A percentile compares a stretch with the other conserved stretches of the same genome.
Evolutionary conservation across 2,797 vertebrate species (phyloP).

Genomic region (Cuniculus paca): DNA sequence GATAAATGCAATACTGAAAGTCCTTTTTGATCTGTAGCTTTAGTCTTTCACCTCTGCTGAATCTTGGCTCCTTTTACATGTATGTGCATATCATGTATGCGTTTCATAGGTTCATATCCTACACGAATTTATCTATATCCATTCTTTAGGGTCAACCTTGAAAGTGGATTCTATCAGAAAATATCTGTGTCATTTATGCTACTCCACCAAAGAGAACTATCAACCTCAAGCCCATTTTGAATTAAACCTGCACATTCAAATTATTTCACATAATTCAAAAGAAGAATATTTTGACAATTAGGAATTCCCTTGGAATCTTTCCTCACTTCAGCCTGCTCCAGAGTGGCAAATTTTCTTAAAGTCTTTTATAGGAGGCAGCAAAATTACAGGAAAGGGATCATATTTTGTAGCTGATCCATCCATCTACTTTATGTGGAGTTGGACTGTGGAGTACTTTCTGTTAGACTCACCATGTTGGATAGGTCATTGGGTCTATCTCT

Average conservation of each 20-base stretch:
- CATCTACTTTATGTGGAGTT: background rate
- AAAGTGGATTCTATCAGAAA: background rate
- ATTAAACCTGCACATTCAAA: background rate
- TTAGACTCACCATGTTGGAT: background rate
- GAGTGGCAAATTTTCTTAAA: background rate
- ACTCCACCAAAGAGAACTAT: background rate
- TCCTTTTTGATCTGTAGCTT: background rate
- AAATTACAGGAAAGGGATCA: background rate
- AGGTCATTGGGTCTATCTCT: background rate
- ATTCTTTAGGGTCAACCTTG: background rate
- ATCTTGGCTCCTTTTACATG: background rate
- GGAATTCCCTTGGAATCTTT: background rate
- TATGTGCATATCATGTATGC: background rate
- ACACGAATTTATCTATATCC: slow-evolving; percentile 7
- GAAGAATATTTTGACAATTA: background rate
- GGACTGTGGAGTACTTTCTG: background rate
- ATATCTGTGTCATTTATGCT: background rate
- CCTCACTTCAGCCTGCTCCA: background rate
- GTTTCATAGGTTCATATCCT: background rate
- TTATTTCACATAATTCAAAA: background rate
- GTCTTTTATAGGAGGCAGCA: background rate
- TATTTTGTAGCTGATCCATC: background rate
- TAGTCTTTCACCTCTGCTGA: background rate
- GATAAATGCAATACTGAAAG: background rate
- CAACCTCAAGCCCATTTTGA: background rate